These are phyloP conservation scores for Exocentrus adspersus DNA, from an alignment of 2,888 invertebrate species.

Conservation along the genomic window DNA sequence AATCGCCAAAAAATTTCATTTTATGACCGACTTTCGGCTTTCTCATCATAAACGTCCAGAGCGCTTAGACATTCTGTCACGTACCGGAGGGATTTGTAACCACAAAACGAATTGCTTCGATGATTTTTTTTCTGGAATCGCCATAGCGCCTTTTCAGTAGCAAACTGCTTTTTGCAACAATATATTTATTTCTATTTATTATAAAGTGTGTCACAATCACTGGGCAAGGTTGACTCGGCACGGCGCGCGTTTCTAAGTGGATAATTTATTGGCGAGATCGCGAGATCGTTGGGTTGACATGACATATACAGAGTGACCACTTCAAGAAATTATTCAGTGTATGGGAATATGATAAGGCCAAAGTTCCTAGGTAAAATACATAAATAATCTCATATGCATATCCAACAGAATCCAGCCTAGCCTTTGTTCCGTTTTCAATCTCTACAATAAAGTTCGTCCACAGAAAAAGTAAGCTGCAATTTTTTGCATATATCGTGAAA, in stretches of 20 bases:
- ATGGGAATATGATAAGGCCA: no score
- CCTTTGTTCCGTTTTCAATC: no score
- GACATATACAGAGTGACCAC: background rate
- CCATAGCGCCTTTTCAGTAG: conserved; percentile 33
- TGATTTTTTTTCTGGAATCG: conserved; percentile 37
- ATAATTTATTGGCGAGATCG: background rate
- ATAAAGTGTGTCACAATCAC: conserved; percentile 3
- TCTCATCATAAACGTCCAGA: no score
- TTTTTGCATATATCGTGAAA: no score
- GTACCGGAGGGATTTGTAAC: conserved; percentile 35
- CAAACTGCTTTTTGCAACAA: conserved; percentile 26
- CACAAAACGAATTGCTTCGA: conserved; percentile 35
- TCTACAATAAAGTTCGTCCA: no score
- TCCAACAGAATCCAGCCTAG: no score
- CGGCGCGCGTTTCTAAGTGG: background rate
- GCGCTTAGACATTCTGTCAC: conserved; percentile 35
- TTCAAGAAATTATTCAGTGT: no score
- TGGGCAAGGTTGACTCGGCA: background rate
- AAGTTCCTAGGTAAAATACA: no score
- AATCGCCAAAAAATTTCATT: no score
- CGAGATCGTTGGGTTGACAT: background rate
- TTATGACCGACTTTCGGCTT: no score
- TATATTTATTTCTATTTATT: background rate
- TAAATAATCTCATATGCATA: no score
- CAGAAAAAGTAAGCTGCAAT: no score